These are phyloP conservation scores for Callionymus lyra DNA, from an alignment of 2,113 vertebrate genomes.

Conservation along the genomic window DNA sequence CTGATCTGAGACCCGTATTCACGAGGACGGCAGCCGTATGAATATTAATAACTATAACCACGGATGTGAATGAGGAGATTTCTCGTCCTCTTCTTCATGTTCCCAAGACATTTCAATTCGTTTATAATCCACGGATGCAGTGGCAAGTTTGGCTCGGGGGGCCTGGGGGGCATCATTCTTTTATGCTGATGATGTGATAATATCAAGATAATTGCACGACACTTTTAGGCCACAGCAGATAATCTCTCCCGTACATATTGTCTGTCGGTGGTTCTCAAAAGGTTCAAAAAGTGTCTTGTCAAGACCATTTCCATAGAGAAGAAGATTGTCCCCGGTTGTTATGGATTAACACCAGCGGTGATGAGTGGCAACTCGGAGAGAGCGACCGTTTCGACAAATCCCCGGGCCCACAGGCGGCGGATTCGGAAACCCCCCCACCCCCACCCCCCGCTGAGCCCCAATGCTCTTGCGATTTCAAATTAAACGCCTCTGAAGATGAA, in stretches of 20 bases:
- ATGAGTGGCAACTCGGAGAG: constrained; percentile 22
- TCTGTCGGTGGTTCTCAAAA: no score
- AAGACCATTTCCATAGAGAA: no score
- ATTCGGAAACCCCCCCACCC: no score
- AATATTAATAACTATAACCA: no score
- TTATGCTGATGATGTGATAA: constrained; percentile 8
- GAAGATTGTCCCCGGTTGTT: no score
- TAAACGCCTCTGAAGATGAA: no score
- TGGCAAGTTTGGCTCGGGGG: constrained; percentile 1
- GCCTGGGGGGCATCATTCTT: background rate
- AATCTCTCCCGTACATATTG: no score
- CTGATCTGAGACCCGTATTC: no score
- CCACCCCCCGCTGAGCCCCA: constrained; percentile 5
- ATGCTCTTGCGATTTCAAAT: constrained; percentile 2
- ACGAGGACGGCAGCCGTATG: no score
- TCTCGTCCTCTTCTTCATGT: constrained; percentile 20
- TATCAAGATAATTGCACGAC: constrained; percentile 1
- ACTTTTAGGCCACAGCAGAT: no score
- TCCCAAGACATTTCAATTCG: constrained; percentile 31
- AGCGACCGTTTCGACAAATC: constrained; percentile 33
- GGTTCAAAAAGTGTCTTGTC: no score
- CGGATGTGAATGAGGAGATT: constrained; percentile 24
- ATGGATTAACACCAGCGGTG: constrained; percentile 8
- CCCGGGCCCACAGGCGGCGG: constrained; percentile 10
- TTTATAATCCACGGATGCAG: constrained; percentile 11